Evolutionary conservation across 2,888 invertebrate species (phyloP).

Genomic region (Chrysopilus asiliformis): DNA sequence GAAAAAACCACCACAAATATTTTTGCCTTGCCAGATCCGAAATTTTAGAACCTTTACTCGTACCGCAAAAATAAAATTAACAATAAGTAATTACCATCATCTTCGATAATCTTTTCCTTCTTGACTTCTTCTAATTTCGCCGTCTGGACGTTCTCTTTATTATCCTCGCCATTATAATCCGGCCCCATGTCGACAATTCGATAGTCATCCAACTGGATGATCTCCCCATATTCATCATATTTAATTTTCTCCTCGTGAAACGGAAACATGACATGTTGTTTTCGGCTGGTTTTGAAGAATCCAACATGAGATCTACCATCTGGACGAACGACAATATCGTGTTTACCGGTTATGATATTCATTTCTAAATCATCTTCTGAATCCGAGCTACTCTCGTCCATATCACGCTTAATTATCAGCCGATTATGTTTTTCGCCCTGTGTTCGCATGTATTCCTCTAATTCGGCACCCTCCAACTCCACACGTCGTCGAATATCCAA

Average conservation of each 20-base stretch:
- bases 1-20: no score
- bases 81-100: conserved; percentile 9
- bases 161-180: conserved; percentile 22
- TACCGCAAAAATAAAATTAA: conserved; percentile 1
- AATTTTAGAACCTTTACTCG: no score
- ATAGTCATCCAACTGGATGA: conserved; percentile 86
- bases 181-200: conserved; percentile 57
- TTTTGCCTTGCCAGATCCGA: no score
- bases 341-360: conserved; percentile 71
- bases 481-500: conserved; percentile 56
- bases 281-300: conserved; percentile 78
- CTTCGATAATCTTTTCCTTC: conserved; percentile 15
- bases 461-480: conserved; percentile 60
- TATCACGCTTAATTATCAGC: conserved; percentile 41
- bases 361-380: conserved; percentile 72
- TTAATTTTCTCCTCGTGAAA: conserved; percentile 82
- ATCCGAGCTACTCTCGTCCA: conserved; percentile 62
- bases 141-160: conserved; percentile 26
- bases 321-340: conserved; percentile 76
- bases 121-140: conserved; percentile 18
- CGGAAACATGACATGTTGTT: conserved; percentile 95
- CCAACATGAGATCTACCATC: conserved; percentile 56
- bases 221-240: conserved; percentile 93
- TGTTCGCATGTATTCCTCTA: conserved; percentile 59
- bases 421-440: conserved; percentile 42